phyloP scores from a whole-genome alignment of 2,888 invertebrate genomes.

The Meganola albula region DNA sequence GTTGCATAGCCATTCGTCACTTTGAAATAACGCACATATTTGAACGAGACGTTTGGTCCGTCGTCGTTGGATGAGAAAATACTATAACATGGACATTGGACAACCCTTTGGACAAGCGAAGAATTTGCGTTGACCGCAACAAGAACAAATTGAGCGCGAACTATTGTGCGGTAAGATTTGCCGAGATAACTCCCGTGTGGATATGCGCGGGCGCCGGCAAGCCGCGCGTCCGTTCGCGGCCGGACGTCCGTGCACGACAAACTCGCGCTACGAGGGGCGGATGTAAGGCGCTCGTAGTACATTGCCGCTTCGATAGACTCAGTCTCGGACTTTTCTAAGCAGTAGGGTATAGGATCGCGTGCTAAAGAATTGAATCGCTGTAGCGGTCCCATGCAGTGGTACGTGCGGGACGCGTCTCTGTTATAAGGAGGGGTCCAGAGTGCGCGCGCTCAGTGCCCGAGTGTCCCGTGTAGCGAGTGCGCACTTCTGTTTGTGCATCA shows the following conservation, averaged over 20 bases:
- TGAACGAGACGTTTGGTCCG: too few species aligned
- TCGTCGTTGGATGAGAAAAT: conserved; percentile 57
- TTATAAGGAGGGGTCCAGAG: conserved; percentile 73
- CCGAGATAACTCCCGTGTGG: conserved; percentile 70
- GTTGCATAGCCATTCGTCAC: conserved; percentile 41
- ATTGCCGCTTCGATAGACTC: conserved; percentile 32
- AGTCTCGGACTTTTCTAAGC: conserved; percentile 13
- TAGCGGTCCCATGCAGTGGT: conserved; percentile 50
- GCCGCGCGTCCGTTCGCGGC: conserved; percentile 45
- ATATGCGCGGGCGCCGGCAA: conserved; percentile 54
- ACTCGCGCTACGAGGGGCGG: conserved; percentile 22
- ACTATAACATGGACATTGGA: conserved; percentile 55
- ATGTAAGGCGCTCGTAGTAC: conserved; percentile 25
- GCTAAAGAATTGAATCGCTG: conserved; percentile 34
- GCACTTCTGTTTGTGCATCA: conserved; percentile 55
- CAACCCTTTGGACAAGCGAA: conserved; percentile 66
- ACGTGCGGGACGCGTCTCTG: conserved; percentile 69
- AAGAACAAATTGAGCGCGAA: conserved; percentile 75
- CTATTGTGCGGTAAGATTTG: conserved; percentile 74
- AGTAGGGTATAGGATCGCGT: conserved; percentile 43
- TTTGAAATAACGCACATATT: conserved; percentile 49
- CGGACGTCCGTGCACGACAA: conserved; percentile 49
- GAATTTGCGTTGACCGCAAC: conserved; percentile 72
- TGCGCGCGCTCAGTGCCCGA: conserved; percentile 74
- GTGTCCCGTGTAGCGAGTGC: conserved; percentile 71